Evolutionary conservation across 1,140 invertebrate genomes (phyloP), one percentile per base, ranked within the genome.

Genomic region (Trichogramma pretiosum): DNA sequence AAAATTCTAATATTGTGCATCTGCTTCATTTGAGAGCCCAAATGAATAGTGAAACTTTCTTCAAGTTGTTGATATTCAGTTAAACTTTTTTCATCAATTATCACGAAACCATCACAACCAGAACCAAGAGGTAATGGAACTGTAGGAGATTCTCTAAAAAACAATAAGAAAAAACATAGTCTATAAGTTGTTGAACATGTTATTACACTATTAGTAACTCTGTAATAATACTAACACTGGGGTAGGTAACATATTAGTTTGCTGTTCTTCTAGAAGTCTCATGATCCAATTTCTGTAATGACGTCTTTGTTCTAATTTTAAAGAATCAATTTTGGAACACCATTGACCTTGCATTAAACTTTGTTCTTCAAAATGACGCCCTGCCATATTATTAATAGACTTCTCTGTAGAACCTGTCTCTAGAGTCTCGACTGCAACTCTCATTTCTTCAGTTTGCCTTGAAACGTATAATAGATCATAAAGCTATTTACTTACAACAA

Each of bases 1-100:
- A 97, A 72, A 44, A 99, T 83, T 40, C 94, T 76, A 54, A 98
- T 85, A 72, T 99, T 99, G 69, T 99, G 93, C 77, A 93, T 98
- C 62, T 96, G 92, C 73, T 99, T 99, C 71, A 98, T 80, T 73
- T 99, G 95, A 3, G 93, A 92, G 48, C 94, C 94, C 46, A 97
- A 74, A 74, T 97, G 92, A 58, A 97, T 96, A 13, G 93, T 98
- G 64, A 97, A 97, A 73, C 93, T 96, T 74, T 97, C 93, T 72
- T 96, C 91, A 16, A 70, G 53, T 21, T 70, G 59, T 13, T 68
- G 66, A 48, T 60, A 61, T 37, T 70, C 66, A 10, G 63, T 56
- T 10, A 55, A 58, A 11, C 45, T 60, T 47, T 66, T 70, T 8
- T 62, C 57, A 30, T 68, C 61, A 35, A 47, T 65, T 30, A 59